Evolutionary conservation across 1,140 invertebrate genomes (phyloP), one percentile per base, ranked within the genome.

Genomic region (Panagrolaimus sp.): DNA sequence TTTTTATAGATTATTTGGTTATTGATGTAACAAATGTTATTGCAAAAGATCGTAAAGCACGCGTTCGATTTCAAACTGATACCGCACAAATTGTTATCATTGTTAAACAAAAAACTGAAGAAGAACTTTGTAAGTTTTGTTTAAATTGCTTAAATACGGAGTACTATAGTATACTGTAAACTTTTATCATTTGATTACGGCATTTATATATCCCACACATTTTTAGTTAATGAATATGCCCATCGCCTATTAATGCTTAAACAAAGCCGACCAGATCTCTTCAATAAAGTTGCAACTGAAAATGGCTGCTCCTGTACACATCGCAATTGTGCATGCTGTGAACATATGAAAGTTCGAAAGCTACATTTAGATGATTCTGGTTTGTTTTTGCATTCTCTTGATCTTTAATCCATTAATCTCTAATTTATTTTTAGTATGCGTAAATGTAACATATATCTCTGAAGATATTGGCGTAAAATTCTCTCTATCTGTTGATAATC

Each of bases 391-490:
- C n/a, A 67, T 74, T 68, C 63, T 9, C 23, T 38, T 11, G 7
- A 20, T 13, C 46, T 13, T 46, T 14, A 3, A 16, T 31, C 0
- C 3, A 43, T 1, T 71, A n/a, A n/a, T n/a, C n/a, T n/a, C n/a
- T n/a, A n/a, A n/a, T n/a, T n/a, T n/a, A n/a, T n/a, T 62, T 72
- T 73, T 48, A 84, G 82, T 76, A 14, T 84, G 83, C 75, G 74
- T 82, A 1, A 84, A 84, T 66, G 20, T 84, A 7, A 81, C 78
- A 1, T 84, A 84, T 51, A 42, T 84, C 8, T 74, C 79, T 47
- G 70, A 81, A 14, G 74, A 84, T 9, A 73, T 77, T 73, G 83
- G 83, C 46, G 46, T 84, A 13, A 72, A 73, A 20, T 67, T 83
- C 11, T 77, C 80, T 14, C 20, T 84, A 14, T 70, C 68, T 3